phyloP scores from a whole-genome alignment of 2,113 vertebrate species.

The Lophura nycthemera region DNA sequence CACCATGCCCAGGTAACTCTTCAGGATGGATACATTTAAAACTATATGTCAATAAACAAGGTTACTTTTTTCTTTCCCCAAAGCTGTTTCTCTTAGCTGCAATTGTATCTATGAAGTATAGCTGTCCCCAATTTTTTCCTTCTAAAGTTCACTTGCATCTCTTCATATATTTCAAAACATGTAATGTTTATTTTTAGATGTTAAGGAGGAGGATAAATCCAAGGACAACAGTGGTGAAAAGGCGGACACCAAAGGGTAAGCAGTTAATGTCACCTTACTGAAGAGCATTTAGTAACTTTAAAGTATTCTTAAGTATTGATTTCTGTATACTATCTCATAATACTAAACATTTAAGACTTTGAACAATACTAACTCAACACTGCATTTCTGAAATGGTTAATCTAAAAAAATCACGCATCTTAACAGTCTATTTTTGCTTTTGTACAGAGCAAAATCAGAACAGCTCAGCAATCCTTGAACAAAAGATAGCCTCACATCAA shows the following conservation, averaged over 20 bases:
- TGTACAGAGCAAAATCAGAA: slow-evolving; percentile 88
- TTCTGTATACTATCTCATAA: neutral
- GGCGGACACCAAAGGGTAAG: slow-evolving; percentile 88
- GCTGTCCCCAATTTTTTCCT: neutral
- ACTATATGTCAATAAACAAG: neutral
- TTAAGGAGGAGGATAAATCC: slow-evolving; percentile 91
- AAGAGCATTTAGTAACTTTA: neutral
- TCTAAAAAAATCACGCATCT: neutral
- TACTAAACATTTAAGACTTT: neutral
- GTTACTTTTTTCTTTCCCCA: neutral
- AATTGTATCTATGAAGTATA: neutral
- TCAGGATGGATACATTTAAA: neutral
- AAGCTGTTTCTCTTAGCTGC: neutral
- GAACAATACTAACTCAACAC: neutral
- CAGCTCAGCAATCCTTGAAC: slow-evolving; percentile 89
- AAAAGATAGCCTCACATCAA: slow-evolving; percentile 61
- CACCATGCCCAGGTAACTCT: neutral
- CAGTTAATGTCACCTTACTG: neutral
- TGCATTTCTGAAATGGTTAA: neutral
- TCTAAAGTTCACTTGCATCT: neutral
- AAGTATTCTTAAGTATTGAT: neutral
- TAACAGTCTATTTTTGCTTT: slow-evolving; percentile 49
- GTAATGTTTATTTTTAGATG: slow-evolving; percentile 77
- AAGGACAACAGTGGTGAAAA: slow-evolving; percentile 89
- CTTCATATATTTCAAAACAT: neutral